phyloP scores from a whole-genome alignment of 1,140 invertebrate species.

The Monochamus saltuarius region DNA sequence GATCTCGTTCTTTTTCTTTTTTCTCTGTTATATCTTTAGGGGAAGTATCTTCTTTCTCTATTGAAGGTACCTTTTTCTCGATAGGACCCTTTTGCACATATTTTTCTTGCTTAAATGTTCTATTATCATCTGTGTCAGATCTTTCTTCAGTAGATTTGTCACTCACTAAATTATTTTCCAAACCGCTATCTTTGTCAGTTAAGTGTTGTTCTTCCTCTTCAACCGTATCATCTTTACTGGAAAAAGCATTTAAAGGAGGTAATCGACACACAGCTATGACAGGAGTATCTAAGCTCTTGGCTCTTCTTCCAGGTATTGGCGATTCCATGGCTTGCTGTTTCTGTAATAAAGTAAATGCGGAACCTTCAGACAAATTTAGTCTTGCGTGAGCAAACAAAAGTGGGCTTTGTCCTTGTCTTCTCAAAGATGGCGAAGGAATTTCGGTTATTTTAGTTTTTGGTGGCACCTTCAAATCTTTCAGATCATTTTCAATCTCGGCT shows the following conservation, averaged over 20 bases:
- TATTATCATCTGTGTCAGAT: conserved; percentile 51
- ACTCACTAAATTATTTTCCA: conserved; percentile 39
- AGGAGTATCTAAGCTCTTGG: conserved; percentile 80
- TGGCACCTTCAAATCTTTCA: conserved; percentile 48
- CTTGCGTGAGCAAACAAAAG: conserved; percentile 75
- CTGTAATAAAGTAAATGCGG: conserved; percentile 69
- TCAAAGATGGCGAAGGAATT: conserved; percentile 58
- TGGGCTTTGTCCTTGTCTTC: conserved; percentile 70
- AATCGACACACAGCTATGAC: conserved; percentile 75
- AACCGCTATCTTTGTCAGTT: conserved; percentile 38
- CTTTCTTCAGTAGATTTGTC: conserved; percentile 50
- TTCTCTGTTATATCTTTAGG: conserved; percentile 8
- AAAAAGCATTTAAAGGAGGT: conserved; percentile 81
- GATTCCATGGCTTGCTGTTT: conserved; percentile 73
- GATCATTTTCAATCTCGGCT: conserved; percentile 48
- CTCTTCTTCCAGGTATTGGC: conserved; percentile 69
- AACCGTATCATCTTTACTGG: conserved; percentile 83
- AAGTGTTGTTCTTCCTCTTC: conserved; percentile 60
- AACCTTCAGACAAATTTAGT: conserved; percentile 78
- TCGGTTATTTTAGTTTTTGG: conserved; percentile 49
- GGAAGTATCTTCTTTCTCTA: conserved; percentile 12
- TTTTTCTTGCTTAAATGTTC: conserved; percentile 23
- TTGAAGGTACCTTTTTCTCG: neutral
- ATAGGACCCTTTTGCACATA: neutral
- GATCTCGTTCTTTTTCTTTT: conserved; percentile 51